Conservation (phyloP, 1,140 invertebrate species). For the Anastrepha obliqua region DNA sequence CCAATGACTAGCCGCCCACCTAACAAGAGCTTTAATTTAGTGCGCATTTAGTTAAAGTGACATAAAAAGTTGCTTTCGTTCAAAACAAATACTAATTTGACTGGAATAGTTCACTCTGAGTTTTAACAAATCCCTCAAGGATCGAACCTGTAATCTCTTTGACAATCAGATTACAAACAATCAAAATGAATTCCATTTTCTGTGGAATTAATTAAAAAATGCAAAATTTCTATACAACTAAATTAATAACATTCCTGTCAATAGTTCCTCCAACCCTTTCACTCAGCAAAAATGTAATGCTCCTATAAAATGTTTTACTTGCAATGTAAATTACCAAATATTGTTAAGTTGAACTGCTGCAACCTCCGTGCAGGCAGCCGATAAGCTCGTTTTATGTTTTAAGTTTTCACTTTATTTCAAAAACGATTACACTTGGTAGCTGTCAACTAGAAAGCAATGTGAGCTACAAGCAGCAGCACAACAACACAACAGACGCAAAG, state of each 20-base stretch:
- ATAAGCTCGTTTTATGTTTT: background rate
- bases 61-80: too few species aligned
- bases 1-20: too few species aligned
- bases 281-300: background rate
- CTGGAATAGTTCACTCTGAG: too few species aligned
- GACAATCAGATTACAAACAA: background rate
- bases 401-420: conserved; percentile 15
- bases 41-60: too few species aligned
- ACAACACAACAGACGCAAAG: background rate
- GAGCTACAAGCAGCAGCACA: background rate
- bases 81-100: too few species aligned
- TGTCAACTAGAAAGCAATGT: background rate
- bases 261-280: background rate
- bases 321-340: conserved; percentile 32
- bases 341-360: conserved; percentile 16
- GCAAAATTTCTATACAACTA: background rate
- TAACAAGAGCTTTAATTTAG: too few species aligned
- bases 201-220: conserved; percentile 4
- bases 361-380: background rate
- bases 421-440: conserved; percentile 26
- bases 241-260: background rate
- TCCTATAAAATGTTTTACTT: conserved; percentile 3
- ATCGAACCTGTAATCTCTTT: background rate
- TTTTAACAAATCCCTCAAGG: background rate
- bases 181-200: conserved; percentile 5